Evolutionary conservation across 2,797 vertebrate genomes (phyloP), one percentile per base, ranked within the genome.

Genomic region (Acestrorhynchus altus): DNA sequence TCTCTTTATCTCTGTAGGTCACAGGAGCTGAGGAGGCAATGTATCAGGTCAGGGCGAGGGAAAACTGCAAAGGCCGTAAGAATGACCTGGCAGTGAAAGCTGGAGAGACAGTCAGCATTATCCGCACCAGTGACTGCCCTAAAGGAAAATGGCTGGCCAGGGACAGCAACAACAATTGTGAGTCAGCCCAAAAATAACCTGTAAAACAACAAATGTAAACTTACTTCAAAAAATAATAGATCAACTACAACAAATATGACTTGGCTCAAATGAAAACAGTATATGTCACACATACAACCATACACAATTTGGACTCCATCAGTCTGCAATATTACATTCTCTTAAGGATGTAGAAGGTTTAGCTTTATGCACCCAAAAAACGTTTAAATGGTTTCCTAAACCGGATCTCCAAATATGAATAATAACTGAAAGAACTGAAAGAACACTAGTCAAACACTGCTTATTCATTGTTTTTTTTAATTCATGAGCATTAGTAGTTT

Each of bases 131-230:
- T 64, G 88, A 87, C 18, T 90, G 85, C 63, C 93, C 92, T 0
- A 86, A 89, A 75, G 94, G 91, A 39, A 89, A 84, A 66, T 92
- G 93, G 90, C 90, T 94, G 84, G 90, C 91, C 74, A 91, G 89
- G 77, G 91, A 89, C 87, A 22, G 81, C 72, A 85, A 73, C 59
- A 92, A 91, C 85, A 91, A 86, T 83, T 89, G 96, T 98, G 90
- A 95, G 97, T 91, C 54, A 9, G 2, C 6, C 11, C 8, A 39
- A 46, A 46, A 10, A 56, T 49, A 49, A 61, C 18, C 26, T 49
- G 18, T 9, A 60, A 42, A 18, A 22, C 31, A 57, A 24, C 47
- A 35, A 5, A 65, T 56, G 63, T 57, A 47, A 15, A 66, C 20
- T 49, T 6, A 52, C 8, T 1, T 1, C 39, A 28, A 47, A 26